A percentile compares a stretch with the other conserved stretches of the same genome.
phyloP scores from a whole-genome alignment of 2,797 vertebrate genomes.

The Anguilla anguilla region DNA sequence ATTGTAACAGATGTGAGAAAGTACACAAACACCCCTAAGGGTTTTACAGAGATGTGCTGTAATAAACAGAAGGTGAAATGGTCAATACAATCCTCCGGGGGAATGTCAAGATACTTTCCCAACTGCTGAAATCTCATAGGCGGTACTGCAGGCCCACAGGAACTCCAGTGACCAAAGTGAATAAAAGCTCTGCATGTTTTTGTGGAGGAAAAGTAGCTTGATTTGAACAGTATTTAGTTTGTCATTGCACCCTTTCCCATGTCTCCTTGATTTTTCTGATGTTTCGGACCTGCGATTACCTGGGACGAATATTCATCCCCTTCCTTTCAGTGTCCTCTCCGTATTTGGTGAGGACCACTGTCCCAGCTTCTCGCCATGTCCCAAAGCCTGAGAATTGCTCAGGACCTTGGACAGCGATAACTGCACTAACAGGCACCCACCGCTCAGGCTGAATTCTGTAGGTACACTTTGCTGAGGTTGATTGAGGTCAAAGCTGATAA shows the following conservation, averaged over 20 bases:
- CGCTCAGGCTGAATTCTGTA: background rate
- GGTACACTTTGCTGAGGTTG: background rate
- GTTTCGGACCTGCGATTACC: background rate
- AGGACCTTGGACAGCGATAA: background rate
- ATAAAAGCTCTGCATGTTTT: background rate
- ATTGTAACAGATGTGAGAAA: background rate
- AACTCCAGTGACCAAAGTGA: background rate
- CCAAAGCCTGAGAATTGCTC: background rate
- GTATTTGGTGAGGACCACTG: background rate
- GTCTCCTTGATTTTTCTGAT: background rate
- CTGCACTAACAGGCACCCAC: background rate
- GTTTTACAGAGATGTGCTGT: background rate
- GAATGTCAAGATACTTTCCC: background rate
- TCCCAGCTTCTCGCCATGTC: background rate
- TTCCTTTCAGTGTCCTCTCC: background rate
- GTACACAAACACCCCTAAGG: background rate
- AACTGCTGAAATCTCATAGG: background rate
- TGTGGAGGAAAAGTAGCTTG: background rate
- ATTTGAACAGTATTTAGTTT: background rate
- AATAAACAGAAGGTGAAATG: conserved; percentile 10
- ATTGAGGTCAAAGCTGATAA: background rate
- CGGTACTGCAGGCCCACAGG: background rate
- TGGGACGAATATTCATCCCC: background rate
- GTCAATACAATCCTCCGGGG: background rate
- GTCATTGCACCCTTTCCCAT: background rate